These are phyloP conservation scores for Raphicerus campestris DNA, from an alignment of 2,113 vertebrate species.

Conservation along the genomic window DNA sequence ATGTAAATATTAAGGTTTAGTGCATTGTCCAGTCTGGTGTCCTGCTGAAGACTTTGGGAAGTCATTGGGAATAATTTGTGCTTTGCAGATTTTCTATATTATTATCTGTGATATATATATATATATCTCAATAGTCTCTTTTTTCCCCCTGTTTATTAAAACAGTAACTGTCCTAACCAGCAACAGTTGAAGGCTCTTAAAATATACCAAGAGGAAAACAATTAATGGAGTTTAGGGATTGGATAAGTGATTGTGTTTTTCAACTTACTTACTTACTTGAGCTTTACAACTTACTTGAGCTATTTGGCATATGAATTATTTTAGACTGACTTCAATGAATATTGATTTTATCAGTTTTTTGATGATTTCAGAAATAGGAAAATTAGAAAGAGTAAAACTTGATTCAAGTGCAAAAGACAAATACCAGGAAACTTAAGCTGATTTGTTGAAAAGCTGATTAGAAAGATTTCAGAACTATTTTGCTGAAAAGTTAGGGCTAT, in stretches of 20 bases:
- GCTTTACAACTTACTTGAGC: background rate
- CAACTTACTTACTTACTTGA: background rate
- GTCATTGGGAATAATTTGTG: background rate
- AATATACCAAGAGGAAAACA: background rate
- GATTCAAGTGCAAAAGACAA: slow-evolving; percentile 57
- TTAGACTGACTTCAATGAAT: background rate
- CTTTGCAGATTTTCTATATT: background rate
- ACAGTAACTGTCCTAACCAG: background rate
- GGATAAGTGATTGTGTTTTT: background rate
- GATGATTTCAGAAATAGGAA: slow-evolving; percentile 53
- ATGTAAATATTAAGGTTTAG: background rate
- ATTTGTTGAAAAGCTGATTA: slow-evolving; percentile 32
- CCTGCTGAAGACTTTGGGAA: background rate
- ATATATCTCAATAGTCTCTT: background rate
- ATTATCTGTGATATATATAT: background rate
- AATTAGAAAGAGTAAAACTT: slow-evolving; percentile 71
- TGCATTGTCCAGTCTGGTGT: background rate
- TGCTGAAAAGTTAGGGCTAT: background rate
- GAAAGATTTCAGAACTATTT: background rate
- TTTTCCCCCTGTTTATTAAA: background rate
- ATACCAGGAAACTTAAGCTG: slow-evolving; percentile 38
- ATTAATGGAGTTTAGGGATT: background rate
- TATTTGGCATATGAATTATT: background rate
- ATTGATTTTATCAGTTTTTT: slow-evolving; percentile 1
- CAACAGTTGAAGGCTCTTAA: background rate